phyloP scores from a whole-genome alignment of 2,113 vertebrate genomes.

The Nerophis lumbriciformis region DNA sequence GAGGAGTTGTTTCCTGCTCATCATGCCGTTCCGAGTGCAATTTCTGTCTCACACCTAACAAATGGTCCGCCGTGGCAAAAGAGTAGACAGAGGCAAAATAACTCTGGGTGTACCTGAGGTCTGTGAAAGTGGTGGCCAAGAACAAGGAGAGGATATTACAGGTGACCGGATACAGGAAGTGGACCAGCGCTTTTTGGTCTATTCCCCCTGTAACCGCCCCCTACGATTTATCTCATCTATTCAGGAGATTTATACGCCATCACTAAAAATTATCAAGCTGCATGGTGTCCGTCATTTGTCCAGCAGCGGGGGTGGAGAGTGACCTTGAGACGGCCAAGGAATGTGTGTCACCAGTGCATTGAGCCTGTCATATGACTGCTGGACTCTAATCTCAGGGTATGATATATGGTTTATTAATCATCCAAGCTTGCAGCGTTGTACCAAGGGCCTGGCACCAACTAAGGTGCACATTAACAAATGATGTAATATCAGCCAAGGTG shows the following conservation, averaged over 20 bases:
- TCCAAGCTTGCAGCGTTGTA: constrained; percentile 20
- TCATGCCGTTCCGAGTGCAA: constrained; percentile 7
- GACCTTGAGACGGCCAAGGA: constrained; percentile 25
- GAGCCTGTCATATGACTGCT: constrained; percentile 5
- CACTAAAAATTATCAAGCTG: constrained; percentile 27
- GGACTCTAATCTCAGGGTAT: background rate
- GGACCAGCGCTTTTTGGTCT: constrained; percentile 13
- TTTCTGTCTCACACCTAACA: constrained; percentile 22
- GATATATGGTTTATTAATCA: constrained; percentile 38
- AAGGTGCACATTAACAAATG: constrained; percentile 20
- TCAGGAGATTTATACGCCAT: constrained; percentile 14
- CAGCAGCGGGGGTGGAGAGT: constrained; percentile 25
- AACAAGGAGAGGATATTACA: constrained; percentile 31
- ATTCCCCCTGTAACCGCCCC: constrained; percentile 31
- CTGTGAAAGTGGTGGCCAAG: constrained; percentile 14
- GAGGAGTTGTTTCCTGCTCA: constrained; percentile 15
- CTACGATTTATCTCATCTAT: constrained; percentile 26
- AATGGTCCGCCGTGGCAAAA: constrained; percentile 21
- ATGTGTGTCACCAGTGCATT: constrained; percentile 15
- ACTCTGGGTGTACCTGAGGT: constrained; percentile 12
- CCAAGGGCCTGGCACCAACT: constrained; percentile 6
- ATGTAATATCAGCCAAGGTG: constrained; percentile 23
- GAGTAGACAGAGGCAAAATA: constrained; percentile 18
- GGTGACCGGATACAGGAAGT: constrained; percentile 8
- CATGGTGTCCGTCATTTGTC: constrained; percentile 26